Base-by-base conservation (phyloP, 1,140 invertebrate genomes). In the Trachymyrmex cornetzi region DNA sequence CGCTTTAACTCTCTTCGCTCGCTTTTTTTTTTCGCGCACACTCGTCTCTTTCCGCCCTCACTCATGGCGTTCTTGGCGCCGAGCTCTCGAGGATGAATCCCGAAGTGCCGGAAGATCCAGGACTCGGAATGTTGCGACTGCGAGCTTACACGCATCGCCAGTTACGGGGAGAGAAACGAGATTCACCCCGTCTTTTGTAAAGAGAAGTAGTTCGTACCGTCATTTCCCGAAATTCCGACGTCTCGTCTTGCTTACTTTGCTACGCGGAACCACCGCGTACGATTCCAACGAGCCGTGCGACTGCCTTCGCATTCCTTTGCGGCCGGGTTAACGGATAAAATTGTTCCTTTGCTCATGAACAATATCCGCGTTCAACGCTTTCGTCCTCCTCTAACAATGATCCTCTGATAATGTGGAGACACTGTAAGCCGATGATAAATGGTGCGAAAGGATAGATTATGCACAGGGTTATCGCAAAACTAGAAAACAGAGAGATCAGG, bases 61-160 rank as follows among this genome's bases (percentile, higher is more conserved):
- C 79, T 44, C 38, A 11, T 44, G 38, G 30, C 67, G 12, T 11
- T 38, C 22, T 50, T 6, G 77, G 14, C 19, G 19, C 38, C 55
- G 30, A 38, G 34, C 44, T 77, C 69, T 71, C 67, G 74, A 63
- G 61, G 81, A 86, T 74, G 82, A 88, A 88, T 88, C 38, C 16
- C 61, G 63, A 69, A 80, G 48, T 61, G 87, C 5, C 38, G 72
- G 38, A 19, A 85, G 44, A 69, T 30, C 19, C 53, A 79, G 50
- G 63, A 72, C 63, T 80, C 69, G 82, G 63, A 82, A 81, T 85
- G 85, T 89, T 66, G 59, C 69, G 66, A 88, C 86, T 88, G 61
- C 85, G 74, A 77, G 30, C 81, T 30, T 55, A 48, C 90, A 87
- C 87, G 90, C 87, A 87, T 75, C 89, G 84, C 12, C 87, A 87